Conservation (phyloP, 2,113 vertebrate genomes). For the Trichechus manatus region DNA sequence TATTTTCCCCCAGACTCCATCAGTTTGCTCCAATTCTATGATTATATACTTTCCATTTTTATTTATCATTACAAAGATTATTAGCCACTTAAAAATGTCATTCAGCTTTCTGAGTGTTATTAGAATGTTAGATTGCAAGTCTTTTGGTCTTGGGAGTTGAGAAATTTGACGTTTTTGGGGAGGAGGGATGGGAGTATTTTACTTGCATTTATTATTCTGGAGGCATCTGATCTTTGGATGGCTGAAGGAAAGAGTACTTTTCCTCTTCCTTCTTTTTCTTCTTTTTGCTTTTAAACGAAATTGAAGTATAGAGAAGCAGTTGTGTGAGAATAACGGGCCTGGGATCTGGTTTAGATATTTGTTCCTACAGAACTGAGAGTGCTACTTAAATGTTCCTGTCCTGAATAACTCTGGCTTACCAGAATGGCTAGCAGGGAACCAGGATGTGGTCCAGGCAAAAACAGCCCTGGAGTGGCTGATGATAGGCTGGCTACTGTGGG, state of each 20-base stretch:
- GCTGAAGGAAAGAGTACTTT: neutral
- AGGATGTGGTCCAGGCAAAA: neutral
- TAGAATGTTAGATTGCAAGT: conserved; percentile 37
- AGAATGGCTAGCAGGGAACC: neutral
- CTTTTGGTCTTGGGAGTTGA: conserved; percentile 62
- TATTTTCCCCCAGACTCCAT: conserved; percentile 67
- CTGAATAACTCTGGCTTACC: neutral
- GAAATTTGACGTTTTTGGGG: neutral
- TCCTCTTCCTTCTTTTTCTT: neutral
- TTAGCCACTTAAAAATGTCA: conserved; percentile 62
- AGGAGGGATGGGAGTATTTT: neutral
- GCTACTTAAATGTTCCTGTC: conserved; percentile 13
- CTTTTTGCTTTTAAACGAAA: neutral
- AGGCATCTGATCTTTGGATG: neutral
- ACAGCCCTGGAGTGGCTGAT: neutral
- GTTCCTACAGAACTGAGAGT: neutral
- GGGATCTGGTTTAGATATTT: neutral
- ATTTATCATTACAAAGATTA: conserved; percentile 72
- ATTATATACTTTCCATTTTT: conserved; percentile 75
- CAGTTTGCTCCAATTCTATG: conserved; percentile 75
- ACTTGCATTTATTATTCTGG: neutral
- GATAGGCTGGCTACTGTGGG: neutral
- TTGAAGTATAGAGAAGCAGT: conserved; percentile 16
- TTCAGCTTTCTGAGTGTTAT: conserved; percentile 59
- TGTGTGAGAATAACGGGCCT: conserved; percentile 13